Conservation (phyloP, 2,888 invertebrate species). For the Clistopyga incitator region DNA sequence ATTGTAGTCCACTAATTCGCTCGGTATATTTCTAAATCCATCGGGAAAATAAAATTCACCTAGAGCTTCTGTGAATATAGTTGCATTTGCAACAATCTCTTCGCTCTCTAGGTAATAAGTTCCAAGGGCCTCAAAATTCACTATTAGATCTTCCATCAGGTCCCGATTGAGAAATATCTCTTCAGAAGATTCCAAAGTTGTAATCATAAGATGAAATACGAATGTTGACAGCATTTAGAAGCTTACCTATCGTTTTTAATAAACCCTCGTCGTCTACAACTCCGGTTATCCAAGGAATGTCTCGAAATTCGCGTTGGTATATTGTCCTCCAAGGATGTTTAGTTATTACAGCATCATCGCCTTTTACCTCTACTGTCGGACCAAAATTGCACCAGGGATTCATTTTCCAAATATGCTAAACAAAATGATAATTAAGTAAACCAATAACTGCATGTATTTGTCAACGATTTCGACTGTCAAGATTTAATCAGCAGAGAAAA, state of each 20-base stretch:
- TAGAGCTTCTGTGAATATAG: slow-evolving; percentile 67
- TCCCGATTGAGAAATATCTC: slow-evolving; percentile 54
- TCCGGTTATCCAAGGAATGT: slow-evolving; percentile 79
- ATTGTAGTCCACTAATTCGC: slow-evolving; percentile 4
- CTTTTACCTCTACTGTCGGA: slow-evolving; percentile 77
- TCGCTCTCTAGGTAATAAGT: slow-evolving; percentile 61
- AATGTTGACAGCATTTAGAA: background rate
- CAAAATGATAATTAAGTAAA: background rate
- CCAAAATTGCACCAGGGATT: slow-evolving; percentile 71
- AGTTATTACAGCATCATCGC: slow-evolving; percentile 77
- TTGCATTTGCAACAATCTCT: slow-evolving; percentile 65
- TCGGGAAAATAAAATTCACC: slow-evolving; percentile 68
- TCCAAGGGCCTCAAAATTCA: slow-evolving; percentile 67
- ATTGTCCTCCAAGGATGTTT: slow-evolving; percentile 73
- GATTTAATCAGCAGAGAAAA: background rate
- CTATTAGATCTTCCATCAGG: slow-evolving; percentile 58
- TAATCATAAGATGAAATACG: background rate
- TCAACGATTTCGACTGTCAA: background rate
- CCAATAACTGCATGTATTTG: background rate
- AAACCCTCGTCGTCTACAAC: slow-evolving; percentile 76
- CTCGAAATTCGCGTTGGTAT: slow-evolving; percentile 72
- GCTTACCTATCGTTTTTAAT: slow-evolving; percentile 72
- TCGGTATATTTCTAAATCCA: background rate
- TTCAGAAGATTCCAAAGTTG: slow-evolving; percentile 7
- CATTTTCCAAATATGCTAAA: slow-evolving; percentile 65